Evolutionary conservation across 2,888 invertebrate genomes (phyloP), one percentile per base, ranked within the genome.

Genomic region (Cheilosia scutellata): DNA sequence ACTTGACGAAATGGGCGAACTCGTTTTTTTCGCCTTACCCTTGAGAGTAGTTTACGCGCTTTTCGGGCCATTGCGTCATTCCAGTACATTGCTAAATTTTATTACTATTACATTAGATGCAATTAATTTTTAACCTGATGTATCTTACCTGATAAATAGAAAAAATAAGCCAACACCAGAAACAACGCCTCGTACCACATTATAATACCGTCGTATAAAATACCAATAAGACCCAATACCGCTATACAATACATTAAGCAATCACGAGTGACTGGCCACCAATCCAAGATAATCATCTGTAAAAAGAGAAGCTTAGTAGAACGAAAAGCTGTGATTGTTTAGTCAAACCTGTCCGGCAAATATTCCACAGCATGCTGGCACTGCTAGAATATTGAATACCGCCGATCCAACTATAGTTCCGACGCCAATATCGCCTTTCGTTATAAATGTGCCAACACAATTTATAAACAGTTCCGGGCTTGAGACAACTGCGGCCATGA

Each of bases 401-500:
- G 96, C 96, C 57, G 96, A 96, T 20, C 96, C 96, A 51, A 96
- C 96, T 88, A 96, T 96, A 86, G 96, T 96, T 49, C 97, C 96
- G 29, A 96, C 95, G 51, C 96, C 96, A 89, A 96, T 95, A 91
- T 96, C 96, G 78, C 96, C 96, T 92, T 96, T 96, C 65, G 96
- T 96, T 90, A 96, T 95, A 92, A 96, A 96, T 47, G 96, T 96
- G 31, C 96, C 97, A 89, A 98, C 96, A 88, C 97, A 95, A 91
- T 97, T 97, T 79, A 97, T 97, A 92, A 97, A 98, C 44, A 97
- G 93, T 93, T 98, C 98, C 4, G 98, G 98, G 16, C 97, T 96
- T 47, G 97, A 97, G 29, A 97, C 97, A 33, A 97, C 98, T 6
- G 97, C 96, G n/a, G 98, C 98, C 98, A 98, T 98, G 91, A 98